A percentile compares a stretch with the other conserved stretches of the same genome.
Conservation (phyloP, 2,113 vertebrate genomes). For the Bubo scandiacus region DNA sequence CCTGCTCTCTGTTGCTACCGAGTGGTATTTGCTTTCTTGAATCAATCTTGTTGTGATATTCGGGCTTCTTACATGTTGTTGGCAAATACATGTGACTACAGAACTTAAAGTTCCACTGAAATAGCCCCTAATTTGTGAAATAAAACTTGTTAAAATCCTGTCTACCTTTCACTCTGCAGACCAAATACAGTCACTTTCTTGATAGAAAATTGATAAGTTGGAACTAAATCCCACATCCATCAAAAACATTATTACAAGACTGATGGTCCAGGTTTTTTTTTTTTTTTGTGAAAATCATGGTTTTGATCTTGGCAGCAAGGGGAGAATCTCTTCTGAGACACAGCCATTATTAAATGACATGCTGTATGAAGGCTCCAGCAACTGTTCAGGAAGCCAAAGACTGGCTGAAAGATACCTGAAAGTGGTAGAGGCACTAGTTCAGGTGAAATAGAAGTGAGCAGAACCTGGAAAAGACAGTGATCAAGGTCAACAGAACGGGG, state of each 20-base stretch:
- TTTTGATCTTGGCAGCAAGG: neutral
- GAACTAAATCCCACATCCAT: neutral
- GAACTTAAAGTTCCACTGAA: neutral
- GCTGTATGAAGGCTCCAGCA: neutral
- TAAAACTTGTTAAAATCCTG: neutral
- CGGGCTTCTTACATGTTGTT: neutral
- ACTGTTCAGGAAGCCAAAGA: neutral
- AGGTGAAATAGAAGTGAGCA: neutral
- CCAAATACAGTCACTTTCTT: neutral
- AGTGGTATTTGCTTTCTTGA: neutral
- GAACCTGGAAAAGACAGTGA: neutral
- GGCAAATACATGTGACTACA: neutral
- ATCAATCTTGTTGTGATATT: neutral
- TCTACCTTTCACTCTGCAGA: neutral
- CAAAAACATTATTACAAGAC: neutral
- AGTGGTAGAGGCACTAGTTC: neutral
- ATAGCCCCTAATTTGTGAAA: neutral
- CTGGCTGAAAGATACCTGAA: neutral
- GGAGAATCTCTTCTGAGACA: neutral
- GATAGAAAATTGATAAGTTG: neutral
- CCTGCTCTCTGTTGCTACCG: neutral
- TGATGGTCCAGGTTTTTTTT: neutral
- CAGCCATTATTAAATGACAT: neutral
- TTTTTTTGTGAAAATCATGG: neutral
- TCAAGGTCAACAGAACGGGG: neutral